Conservation (phyloP, 2,113 vertebrate species). For the Pygoscelis adeliae region DNA sequence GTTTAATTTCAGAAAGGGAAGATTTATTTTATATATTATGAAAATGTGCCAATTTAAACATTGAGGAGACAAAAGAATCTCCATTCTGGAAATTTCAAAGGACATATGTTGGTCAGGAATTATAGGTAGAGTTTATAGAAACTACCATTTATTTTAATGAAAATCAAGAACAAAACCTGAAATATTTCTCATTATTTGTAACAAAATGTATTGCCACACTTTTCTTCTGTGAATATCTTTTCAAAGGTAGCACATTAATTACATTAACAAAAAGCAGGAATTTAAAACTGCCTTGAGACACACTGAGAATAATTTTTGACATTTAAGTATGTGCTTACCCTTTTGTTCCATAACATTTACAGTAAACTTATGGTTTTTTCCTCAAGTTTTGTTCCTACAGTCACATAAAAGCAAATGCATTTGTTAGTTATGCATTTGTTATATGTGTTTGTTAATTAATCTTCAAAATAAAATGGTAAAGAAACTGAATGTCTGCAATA, state of each 20-base stretch:
- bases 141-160: background rate
- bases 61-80: background rate
- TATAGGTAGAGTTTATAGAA: background rate
- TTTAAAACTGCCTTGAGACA: constrained; percentile 34
- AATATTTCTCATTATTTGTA: background rate
- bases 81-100: background rate
- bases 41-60: background rate
- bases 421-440: constrained; percentile 8
- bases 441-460: background rate
- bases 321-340: constrained; percentile 19
- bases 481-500: background rate
- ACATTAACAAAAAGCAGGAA: background rate
- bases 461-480: background rate
- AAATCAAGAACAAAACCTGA: background rate
- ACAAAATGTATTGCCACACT: background rate
- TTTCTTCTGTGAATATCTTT: background rate
- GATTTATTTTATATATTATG: background rate
- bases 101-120: background rate
- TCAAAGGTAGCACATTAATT: background rate
- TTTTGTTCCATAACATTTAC: constrained; percentile 40
- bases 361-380: background rate
- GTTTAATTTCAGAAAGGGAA: background rate
- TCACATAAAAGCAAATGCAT: background rate
- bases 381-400: background rate
- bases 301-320: background rate